Evolutionary conservation across 2,888 invertebrate species (phyloP), one percentile per base, ranked within the genome.

Genomic region (Agelastica alni): DNA sequence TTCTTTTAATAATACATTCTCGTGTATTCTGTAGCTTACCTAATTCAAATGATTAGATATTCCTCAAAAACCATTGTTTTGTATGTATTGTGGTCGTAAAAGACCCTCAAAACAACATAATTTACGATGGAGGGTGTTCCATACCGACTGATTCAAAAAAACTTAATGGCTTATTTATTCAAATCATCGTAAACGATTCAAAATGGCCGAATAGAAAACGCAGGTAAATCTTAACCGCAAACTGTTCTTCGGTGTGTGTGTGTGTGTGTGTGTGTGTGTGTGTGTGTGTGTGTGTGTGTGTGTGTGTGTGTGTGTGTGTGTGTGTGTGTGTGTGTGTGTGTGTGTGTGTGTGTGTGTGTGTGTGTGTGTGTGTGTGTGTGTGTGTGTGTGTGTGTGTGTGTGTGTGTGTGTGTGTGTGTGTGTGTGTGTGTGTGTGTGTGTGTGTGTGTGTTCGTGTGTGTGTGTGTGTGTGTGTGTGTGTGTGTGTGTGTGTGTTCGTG

Each of bases 81-180:
- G 39, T 30, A 39, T 31, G 37, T 47, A 59, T 59, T 56, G 58
- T 56, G 56, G 58, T 55, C 44, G 52, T 52, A 55, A 48, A 47
- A 47, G 47, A 55, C 62, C 61, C 69, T 69, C 72, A 70, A n/a
- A 74, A 76, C 75, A 76, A 76, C 74, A 75, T 75, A 75, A 76
- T 76, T 76, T 75, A 76, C 74, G 73, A 74, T 65, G 46, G 30
- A 64, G 68, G 70, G 74, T 72, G 70, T 70, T 69, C 66, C 65
- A 65, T 66, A 68, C 70, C 68, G 61, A 20, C 68, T 73, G 73
- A 74, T 73, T 74, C 72, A 76, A 73, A 74, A 75, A 74, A 75
- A 74, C 73, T 74, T 76, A 76, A 76, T 76, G 75, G 76, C 76
- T 76, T 76, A 76, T 77, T 77, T 77, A 77, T 77, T 77, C 76